Evolutionary conservation across 2,888 invertebrate species (phyloP), one percentile per base, ranked within the genome.

Genomic region (Sericinus montela): DNA sequence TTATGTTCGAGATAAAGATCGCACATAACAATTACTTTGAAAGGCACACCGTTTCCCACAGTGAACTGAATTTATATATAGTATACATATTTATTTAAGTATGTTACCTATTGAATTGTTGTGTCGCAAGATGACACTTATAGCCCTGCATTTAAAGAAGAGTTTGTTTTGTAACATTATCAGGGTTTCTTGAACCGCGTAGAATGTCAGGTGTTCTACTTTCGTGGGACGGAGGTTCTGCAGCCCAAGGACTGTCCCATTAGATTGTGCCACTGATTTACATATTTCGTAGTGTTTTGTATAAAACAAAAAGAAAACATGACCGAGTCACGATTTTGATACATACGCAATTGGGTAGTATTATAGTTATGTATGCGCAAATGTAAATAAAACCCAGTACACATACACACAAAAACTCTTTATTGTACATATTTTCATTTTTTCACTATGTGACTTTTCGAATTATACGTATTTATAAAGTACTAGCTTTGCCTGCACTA

Each of bases 41-140:
- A 85, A 81, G 83, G 84, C 76, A 78, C 72, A 65, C 60, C 58
- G 73, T 39, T 85, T 86, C 85, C 82, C 86, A 86, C 84, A 82
- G 74, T 59, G 72, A 38, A 34, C 71, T 63, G 62, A 63, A 73
- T 75, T 66, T 67, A 71, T 69, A 73, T 69, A 32, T 3, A 36
- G 11, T 34, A 23, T 38, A 28, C 51, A 23, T 8, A 3, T 2
- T 19, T 19, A 19, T 5, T 19, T n/a, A 34, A 39, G 48, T 63
- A 62, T 45, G 59, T 38, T 60, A 66, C 46, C n/a, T 39, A 2
- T 45, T 37, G 15, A 1, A 0, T 8, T 32, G n/a, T 6, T 30
- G 3, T 11, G 32, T 29, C 13, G 4, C 32, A 48, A 54, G 55
- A 57, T 59, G 1, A 15, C 53, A 50, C 54, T 48, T 66, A 54